Evolutionary conservation across 2,797 vertebrate species (phyloP), one percentile per base, ranked within the genome.

Genomic region (Petrocephalus schoutedeni): DNA sequence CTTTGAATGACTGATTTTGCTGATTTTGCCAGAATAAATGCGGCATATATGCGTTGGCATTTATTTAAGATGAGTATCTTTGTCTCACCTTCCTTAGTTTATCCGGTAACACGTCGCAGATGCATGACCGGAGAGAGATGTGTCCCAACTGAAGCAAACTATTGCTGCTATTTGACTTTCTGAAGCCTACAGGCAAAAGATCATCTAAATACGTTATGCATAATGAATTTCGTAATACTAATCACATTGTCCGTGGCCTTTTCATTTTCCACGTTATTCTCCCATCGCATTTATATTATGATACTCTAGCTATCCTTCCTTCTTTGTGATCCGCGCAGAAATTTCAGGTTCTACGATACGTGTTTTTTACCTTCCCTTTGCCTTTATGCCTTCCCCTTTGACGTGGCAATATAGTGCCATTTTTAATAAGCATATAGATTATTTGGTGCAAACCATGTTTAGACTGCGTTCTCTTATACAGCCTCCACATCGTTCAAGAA

Each of bases 171-270:
- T 56, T 83, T 51, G 28, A 53, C 56, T 49, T 61, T 88, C 56
- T 45, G 56, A 83, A 88, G 28, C 77, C 77, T 83, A 84, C 36
- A 84, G 41, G 74, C 56, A 61, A 32, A 83, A 58, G 21, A 82
- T 80, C 36, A 80, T 80, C 58, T 57, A 58, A 56, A 87, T 59
- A 88, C 59, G 45, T 58, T 61, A 49, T n/a, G 56, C 71, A 53
- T 83, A 61, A 88, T 83, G 45, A 59, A 88, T 88, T 59, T 83
- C 10, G 58, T 87, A 83, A 82, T 83, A 59, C 49, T 83, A 58
- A 82, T 87, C 74, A 82, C 32, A 59, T 82, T n/a, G 83, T 54
- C 45, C 58, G 59, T n/a, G 45, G 49, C 57, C 41, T 84, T 84
- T 88, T 64, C 82, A 64, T 28, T 88, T 59, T 80, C 71, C 36